Conservation (phyloP, 2,113 vertebrate genomes). For the Festucalex cinctus region DNA sequence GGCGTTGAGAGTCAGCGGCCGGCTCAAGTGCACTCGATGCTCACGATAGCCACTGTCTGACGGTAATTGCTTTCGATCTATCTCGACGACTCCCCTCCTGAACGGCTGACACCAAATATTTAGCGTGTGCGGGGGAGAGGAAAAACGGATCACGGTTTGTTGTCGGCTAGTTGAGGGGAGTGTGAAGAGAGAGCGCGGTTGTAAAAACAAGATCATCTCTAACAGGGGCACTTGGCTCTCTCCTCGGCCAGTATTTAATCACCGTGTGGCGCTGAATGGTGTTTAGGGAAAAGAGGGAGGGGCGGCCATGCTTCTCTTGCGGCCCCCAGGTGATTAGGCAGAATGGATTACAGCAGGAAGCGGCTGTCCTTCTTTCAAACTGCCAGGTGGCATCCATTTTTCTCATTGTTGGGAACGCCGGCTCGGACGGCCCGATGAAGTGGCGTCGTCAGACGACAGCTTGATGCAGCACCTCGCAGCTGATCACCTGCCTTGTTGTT, state of each 20-base stretch:
- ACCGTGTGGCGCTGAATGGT: conserved; percentile 49
- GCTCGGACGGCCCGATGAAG: conserved; percentile 65
- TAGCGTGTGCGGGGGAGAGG: conserved; percentile 61
- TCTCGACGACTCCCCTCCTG: conserved; percentile 76
- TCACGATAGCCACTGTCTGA: conserved; percentile 81
- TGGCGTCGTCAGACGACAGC: conserved; percentile 58
- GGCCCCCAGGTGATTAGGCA: conserved; percentile 64
- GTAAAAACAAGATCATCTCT: conserved; percentile 65
- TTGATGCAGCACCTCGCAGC: conserved; percentile 56
- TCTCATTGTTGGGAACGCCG: conserved; percentile 61
- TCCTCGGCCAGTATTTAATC: conserved; percentile 55
- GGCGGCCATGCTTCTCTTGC: conserved; percentile 26
- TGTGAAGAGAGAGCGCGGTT: conserved; percentile 12
- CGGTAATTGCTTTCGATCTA: conserved; percentile 99
- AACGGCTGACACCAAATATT: conserved; percentile 89
- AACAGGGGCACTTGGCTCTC: conserved; percentile 59
- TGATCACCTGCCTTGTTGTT: conserved; percentile 25
- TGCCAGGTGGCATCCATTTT: conserved; percentile 67
- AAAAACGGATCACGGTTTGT: conserved; percentile 72
- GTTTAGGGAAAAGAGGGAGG: conserved; percentile 41
- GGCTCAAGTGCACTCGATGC: conserved; percentile 78
- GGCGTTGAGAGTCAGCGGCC: conserved; percentile 82
- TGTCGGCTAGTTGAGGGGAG: conserved; percentile 20
- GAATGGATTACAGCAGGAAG: conserved; percentile 71
- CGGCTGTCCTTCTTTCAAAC: conserved; percentile 67